phyloP scores from a whole-genome alignment of 2,113 vertebrate species.

The Ranitomeya imitator region DNA sequence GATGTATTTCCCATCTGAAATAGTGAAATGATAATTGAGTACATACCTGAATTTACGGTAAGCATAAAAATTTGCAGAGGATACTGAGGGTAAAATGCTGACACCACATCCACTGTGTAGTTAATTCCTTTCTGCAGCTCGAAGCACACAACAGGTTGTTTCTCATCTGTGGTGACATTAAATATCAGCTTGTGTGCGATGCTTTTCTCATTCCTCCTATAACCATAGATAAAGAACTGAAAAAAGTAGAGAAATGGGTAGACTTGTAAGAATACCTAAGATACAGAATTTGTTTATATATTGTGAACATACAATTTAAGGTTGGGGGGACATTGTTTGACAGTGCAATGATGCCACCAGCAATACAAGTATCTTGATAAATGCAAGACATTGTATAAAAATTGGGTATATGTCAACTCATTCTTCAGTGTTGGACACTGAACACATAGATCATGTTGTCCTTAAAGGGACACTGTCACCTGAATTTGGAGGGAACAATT shows the following conservation, averaged over 20 bases:
- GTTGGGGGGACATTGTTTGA: neutral
- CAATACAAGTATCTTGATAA: neutral
- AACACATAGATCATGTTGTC: no score
- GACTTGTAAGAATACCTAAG: neutral
- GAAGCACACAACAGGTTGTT: constrained; percentile 79
- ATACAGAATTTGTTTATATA: no score
- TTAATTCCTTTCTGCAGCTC: constrained; percentile 81
- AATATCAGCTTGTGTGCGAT: constrained; percentile 72
- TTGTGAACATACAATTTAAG: neutral
- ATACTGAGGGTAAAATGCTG: constrained; percentile 65
- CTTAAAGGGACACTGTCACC: no score
- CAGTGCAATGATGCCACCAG: neutral
- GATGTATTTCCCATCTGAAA: neutral
- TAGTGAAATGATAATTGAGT: neutral
- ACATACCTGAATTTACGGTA: constrained; percentile 81
- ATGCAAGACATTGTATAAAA: no score
- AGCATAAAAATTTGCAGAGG: constrained; percentile 66
- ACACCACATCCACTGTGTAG: constrained; percentile 82
- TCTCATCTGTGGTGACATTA: constrained; percentile 73
- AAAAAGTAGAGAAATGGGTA: constrained; percentile 56
- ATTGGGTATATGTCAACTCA: neutral
- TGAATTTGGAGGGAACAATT: no score
- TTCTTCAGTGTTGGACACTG: no score
- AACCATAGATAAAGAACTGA: constrained; percentile 69
- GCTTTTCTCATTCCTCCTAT: constrained; percentile 70